Percentiles rank a stretch among this genome's conserved stretches.
These are phyloP conservation scores for Dendrocopos noguchii DNA, from an alignment of 2,113 vertebrate species.

Conservation along the genomic window DNA sequence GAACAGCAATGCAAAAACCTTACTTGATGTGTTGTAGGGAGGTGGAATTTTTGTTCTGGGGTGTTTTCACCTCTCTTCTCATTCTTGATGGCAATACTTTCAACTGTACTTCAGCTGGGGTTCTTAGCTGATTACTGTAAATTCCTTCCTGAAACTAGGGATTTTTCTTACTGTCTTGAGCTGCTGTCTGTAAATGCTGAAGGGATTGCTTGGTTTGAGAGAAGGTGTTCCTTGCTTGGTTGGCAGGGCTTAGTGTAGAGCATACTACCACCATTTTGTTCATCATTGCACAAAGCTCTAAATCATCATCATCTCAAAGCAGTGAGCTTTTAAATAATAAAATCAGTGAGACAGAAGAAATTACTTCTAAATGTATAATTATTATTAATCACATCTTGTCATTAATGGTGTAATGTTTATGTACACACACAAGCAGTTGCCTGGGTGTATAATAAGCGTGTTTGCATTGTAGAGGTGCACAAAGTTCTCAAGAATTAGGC, in stretches of 20 bases:
- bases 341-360: not conserved
- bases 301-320: not conserved
- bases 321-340: not conserved
- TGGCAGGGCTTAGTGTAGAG: not conserved
- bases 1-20: not conserved
- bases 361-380: not conserved
- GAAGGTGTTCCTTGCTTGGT: not conserved
- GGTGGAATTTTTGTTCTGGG: not conserved
- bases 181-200: not conserved
- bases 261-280: not conserved
- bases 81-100: not conserved
- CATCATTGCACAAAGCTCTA: not conserved
- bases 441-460: not conserved
- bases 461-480: not conserved
- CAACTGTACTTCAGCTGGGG: not conserved
- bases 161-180: not conserved
- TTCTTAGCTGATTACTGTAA: not conserved
- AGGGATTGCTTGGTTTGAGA: not conserved
- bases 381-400: not conserved
- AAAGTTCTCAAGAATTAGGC: not conserved
- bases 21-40: not conserved
- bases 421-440: not conserved
- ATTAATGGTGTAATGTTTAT: not conserved
- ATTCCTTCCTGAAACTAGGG: not conserved
- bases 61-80: not conserved